Percentiles rank a stretch among this genome's conserved stretches.
These are phyloP conservation scores for Allacma fusca DNA, from an alignment of 2,888 invertebrate genomes.

Conservation along the genomic window DNA sequence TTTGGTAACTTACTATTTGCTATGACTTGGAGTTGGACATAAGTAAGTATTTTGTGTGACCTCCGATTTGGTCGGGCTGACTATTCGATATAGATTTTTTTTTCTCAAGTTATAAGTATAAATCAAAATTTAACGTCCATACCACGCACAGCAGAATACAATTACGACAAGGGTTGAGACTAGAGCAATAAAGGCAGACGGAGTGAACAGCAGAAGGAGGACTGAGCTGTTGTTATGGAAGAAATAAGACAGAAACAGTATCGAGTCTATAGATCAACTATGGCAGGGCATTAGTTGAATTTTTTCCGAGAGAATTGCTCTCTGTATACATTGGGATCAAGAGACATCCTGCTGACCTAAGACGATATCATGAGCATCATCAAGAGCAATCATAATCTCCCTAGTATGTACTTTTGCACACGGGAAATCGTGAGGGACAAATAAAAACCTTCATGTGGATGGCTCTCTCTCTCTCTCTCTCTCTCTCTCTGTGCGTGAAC, in stretches of 20 bases:
- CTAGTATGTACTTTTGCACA: constrained; percentile 35
- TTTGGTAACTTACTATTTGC: no score
- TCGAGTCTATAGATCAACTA: background rate
- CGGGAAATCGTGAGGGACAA: constrained; percentile 51
- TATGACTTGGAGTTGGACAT: no score
- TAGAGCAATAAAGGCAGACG: no score
- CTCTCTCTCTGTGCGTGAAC: background rate
- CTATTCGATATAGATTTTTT: no score
- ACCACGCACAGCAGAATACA: no score
- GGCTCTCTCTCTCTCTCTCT: no score
- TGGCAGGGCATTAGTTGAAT: constrained; percentile 24
- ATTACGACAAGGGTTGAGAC: no score
- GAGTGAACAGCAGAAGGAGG: no score
- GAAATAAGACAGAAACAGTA: background rate
- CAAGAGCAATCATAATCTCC: constrained; percentile 46
- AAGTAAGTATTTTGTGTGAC: no score
- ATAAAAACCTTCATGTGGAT: constrained; percentile 36
- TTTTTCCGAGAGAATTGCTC: constrained; percentile 19
- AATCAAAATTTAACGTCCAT: no score
- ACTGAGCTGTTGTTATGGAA: background rate
- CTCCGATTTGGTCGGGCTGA: no score
- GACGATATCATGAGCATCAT: constrained; percentile 41
- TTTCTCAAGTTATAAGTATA: no score
- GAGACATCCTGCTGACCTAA: constrained; percentile 37
- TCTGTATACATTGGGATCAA: constrained; percentile 24